Base-by-base conservation (phyloP, 2,113 vertebrate genomes). In the Eretmochelys imbricata region DNA sequence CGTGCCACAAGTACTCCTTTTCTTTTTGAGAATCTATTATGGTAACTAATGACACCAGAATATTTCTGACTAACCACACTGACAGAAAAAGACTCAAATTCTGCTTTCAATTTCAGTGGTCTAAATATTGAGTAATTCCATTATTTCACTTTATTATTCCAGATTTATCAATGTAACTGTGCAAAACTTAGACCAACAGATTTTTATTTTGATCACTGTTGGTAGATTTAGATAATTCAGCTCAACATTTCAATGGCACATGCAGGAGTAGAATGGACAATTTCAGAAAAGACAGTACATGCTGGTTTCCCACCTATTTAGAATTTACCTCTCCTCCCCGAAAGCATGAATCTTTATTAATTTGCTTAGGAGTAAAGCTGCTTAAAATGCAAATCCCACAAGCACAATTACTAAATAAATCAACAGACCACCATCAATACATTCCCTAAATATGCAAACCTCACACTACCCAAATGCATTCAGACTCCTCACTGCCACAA, bases 231-330 rank as follows among this genome's bases (percentile, higher is more conserved):
- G 88, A 62, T 8, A 91, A 84, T 80, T 93, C n/a, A 94, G 93
- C 50, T 84, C 59, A 95, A 91, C 48, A 91, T 76, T 84, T 93
- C 72, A 75, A 8, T 89, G 75, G 75, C n/a, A n/a, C 80, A 97
- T 89, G 69, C 78, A 95, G 51, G 42, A 87, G 88, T 69, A 94
- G 42, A 91, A 62, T 94, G 51, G 95, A 88, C 59, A 93, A 90
- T 82, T 91, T 94, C 91, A 91, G 82, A 94, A 87, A 96, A 96
- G 89, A 65, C 51, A 88, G 94, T 90, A 87, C 89, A 94, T 91
- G 93, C 6, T 94, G 94, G 62, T 89, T 94, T 96, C 89, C 89
- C 51, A 96, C 49, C 85, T 94, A 90, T 96, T 96, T 92, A 95
- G 84, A 90, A 97, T 95, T 96, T 93, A 94, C 82, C 87, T 93